A percentile compares a stretch with the other conserved stretches of the same genome.
Evolutionary conservation across 2,797 vertebrate species (phyloP).

Genomic region (Acanthiza pusilla): DNA sequence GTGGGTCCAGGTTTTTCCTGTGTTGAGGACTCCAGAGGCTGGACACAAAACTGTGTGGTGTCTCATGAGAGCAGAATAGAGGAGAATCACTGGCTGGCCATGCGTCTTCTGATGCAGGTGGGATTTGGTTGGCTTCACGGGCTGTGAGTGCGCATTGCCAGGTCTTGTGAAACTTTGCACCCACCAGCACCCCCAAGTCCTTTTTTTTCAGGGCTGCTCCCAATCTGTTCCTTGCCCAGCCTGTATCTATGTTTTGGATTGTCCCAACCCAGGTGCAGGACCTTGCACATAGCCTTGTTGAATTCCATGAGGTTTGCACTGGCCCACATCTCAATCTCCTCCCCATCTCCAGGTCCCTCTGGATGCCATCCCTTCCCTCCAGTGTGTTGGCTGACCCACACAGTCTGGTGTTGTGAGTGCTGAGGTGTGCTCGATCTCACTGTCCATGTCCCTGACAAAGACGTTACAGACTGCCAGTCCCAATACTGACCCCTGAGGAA

Average conservation of each 20-base stretch:
- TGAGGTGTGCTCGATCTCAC: neutral
- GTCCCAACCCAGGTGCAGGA: neutral
- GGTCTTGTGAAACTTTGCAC: neutral
- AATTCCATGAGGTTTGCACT: neutral
- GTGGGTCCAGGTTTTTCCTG: neutral
- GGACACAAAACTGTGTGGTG: neutral
- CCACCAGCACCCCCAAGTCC: neutral
- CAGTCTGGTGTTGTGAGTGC: neutral
- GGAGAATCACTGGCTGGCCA: neutral
- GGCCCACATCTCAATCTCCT: neutral
- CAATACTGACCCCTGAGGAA: neutral
- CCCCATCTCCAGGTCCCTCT: too few species aligned
- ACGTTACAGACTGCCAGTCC: neutral
- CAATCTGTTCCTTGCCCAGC: neutral
- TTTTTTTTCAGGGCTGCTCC: neutral
- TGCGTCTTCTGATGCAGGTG: neutral
- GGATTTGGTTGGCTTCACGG: neutral
- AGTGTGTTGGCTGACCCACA: too few species aligned
- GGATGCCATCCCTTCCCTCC: neutral
- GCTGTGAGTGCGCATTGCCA: neutral
- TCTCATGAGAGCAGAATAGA: neutral
- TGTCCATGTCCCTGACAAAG: neutral
- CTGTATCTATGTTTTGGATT: neutral
- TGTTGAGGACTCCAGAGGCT: neutral
- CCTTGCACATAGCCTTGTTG: neutral